Evolutionary conservation across 2,888 invertebrate species (phyloP).

Genomic region (Cinara cedri): DNA sequence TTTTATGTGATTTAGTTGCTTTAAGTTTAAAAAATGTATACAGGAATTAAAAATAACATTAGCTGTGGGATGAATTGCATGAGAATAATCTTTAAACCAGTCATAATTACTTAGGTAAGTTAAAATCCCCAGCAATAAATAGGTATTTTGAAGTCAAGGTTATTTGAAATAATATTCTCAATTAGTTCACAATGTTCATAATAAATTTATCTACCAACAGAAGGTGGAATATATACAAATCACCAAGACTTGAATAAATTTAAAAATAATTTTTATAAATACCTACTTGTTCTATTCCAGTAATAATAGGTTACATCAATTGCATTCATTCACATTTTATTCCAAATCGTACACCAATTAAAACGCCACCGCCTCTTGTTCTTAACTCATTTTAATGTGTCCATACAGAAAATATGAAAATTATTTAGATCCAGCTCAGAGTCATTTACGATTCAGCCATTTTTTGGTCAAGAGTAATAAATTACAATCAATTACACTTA

Average conservation of each 20-base stretch:
- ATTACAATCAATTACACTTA: too few species aligned
- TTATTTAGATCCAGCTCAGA: background rate
- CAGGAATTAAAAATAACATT: too few species aligned
- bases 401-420: background rate
- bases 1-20: background rate
- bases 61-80: background rate
- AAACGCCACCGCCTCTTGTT: background rate
- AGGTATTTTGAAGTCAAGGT: background rate
- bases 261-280: conserved; percentile 3
- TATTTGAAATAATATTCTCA: background rate
- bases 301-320: background rate
- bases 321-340: background rate
- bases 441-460: background rate
- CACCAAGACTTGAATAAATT: background rate
- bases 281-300: background rate
- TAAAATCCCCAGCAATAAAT: background rate
- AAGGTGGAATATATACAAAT: background rate
- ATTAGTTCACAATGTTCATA: background rate
- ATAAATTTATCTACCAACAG: background rate
- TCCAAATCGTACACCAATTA: background rate
- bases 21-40: background rate
- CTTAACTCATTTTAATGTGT: background rate
- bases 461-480: too few species aligned
- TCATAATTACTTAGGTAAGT: background rate
- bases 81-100: background rate